Conservation (phyloP, 1,140 invertebrate species). For the Achatina immaculata region DNA sequence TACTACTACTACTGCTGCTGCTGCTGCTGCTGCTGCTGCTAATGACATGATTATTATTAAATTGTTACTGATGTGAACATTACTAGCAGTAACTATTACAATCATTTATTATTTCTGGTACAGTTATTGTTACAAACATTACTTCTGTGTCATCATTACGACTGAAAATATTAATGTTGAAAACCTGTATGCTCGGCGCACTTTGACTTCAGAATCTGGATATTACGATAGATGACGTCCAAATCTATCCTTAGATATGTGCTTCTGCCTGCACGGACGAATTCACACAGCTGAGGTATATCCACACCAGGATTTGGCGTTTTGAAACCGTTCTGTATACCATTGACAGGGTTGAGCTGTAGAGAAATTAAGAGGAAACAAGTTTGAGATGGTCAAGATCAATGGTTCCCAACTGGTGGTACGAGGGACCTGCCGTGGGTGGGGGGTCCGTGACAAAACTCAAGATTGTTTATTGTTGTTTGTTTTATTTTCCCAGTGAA, state of each 20-base stretch:
- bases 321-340: no score
- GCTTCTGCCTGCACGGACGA: slow-evolving; percentile 30
- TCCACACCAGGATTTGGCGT: background rate
- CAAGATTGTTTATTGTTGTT: no score
- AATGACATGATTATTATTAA: background rate
- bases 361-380: no score
- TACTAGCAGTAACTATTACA: background rate
- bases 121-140: no score
- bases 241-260: slow-evolving; percentile 38
- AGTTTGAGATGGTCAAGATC: no score
- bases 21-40: background rate
- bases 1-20: background rate
- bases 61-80: no score
- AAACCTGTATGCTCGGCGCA: slow-evolving; percentile 29
- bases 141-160: background rate
- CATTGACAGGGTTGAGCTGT: no score
- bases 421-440: no score
- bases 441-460: no score
- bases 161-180: background rate
- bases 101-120: background rate
- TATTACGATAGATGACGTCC: slow-evolving; percentile 29
- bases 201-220: slow-evolving; percentile 15
- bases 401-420: no score
- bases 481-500: no score
- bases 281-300: slow-evolving; percentile 17